Percentiles rank a stretch among this genome's conserved stretches.
Conservation (phyloP, 2,888 invertebrate species). For the Colostygia pectinataria region DNA sequence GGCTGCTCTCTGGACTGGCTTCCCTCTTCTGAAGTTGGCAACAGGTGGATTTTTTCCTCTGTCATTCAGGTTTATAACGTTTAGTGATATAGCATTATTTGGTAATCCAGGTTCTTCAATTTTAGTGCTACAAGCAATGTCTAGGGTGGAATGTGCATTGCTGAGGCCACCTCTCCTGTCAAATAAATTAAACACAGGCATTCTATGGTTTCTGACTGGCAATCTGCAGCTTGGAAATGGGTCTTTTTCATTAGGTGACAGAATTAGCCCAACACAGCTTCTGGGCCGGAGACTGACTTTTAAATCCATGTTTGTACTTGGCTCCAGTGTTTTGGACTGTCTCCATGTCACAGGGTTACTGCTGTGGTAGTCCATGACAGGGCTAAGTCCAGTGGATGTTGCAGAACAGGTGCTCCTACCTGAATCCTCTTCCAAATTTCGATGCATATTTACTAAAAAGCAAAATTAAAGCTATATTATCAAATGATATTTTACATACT, state of each 20-base stretch:
- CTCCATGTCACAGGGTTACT: slow-evolving; percentile 44
- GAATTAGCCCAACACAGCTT: slow-evolving; percentile 60
- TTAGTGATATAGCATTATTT: slow-evolving; percentile 62
- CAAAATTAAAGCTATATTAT: too few relatives aligned
- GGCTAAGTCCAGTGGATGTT: slow-evolving; percentile 65
- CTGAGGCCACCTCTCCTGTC: slow-evolving; percentile 70
- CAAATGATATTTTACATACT: neutral
- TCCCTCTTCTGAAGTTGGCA: slow-evolving; percentile 76
- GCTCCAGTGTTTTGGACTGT: slow-evolving; percentile 59
- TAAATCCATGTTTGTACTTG: slow-evolving; percentile 78
- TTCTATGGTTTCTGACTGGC: slow-evolving; percentile 54
- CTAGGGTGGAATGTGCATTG: slow-evolving; percentile 73
- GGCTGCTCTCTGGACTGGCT: slow-evolving; percentile 88
- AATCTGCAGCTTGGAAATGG: slow-evolving; percentile 73
- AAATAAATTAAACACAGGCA: slow-evolving; percentile 64
- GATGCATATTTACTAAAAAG: slow-evolving; percentile 61
- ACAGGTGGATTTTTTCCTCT: slow-evolving; percentile 40
- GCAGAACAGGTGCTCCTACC: slow-evolving; percentile 78
- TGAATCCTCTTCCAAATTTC: slow-evolving; percentile 74
- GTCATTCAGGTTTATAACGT: slow-evolving; percentile 51
- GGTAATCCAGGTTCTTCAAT: slow-evolving; percentile 60
- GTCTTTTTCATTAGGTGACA: slow-evolving; percentile 77
- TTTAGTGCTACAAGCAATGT: slow-evolving; percentile 74
- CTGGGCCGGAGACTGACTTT: slow-evolving; percentile 71
- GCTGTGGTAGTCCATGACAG: slow-evolving; percentile 58